phyloP scores from a whole-genome alignment of 2,888 invertebrate genomes.

The Tetrapedia diversipes region DNA sequence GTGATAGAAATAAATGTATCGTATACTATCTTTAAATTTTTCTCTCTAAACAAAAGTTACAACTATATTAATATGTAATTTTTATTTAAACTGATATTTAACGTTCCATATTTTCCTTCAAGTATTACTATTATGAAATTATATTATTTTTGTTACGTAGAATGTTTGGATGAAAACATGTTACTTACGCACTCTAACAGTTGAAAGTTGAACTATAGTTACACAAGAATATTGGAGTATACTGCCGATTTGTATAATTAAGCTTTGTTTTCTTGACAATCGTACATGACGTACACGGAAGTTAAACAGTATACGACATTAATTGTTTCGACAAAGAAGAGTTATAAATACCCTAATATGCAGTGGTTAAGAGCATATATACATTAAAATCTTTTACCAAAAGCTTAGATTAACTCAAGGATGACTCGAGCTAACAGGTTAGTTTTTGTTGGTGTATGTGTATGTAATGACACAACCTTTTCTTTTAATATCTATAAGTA shows the following conservation, averaged over 20 bases:
- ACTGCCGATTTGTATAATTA: slow-evolving; percentile 38
- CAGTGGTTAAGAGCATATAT: slow-evolving; percentile 21
- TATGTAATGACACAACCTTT: slow-evolving; percentile 40
- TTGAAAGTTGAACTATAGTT: slow-evolving; percentile 20
- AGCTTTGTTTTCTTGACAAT: slow-evolving; percentile 50
- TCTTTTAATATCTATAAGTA: neutral
- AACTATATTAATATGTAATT: no score
- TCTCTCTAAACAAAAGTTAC: neutral
- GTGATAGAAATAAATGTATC: neutral
- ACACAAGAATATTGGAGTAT: slow-evolving; percentile 14
- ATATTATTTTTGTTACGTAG: neutral
- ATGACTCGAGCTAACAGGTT: slow-evolving; percentile 81
- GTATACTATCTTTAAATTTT: neutral
- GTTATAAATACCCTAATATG: slow-evolving; percentile 34
- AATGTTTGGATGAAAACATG: slow-evolving; percentile 22
- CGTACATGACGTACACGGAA: slow-evolving; percentile 20
- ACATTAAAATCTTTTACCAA: slow-evolving; percentile 25
- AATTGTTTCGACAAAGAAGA: slow-evolving; percentile 2
- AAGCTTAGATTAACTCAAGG: slow-evolving; percentile 42
- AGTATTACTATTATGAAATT: neutral
- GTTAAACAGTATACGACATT: slow-evolving; percentile 12
- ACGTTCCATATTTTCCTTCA: neutral
- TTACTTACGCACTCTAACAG: slow-evolving; percentile 45
- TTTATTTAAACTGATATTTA: neutral
- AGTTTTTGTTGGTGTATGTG: slow-evolving; percentile 69